Base-by-base conservation (phyloP, 2,797 vertebrate species). In the Syngnathus acus region DNA sequence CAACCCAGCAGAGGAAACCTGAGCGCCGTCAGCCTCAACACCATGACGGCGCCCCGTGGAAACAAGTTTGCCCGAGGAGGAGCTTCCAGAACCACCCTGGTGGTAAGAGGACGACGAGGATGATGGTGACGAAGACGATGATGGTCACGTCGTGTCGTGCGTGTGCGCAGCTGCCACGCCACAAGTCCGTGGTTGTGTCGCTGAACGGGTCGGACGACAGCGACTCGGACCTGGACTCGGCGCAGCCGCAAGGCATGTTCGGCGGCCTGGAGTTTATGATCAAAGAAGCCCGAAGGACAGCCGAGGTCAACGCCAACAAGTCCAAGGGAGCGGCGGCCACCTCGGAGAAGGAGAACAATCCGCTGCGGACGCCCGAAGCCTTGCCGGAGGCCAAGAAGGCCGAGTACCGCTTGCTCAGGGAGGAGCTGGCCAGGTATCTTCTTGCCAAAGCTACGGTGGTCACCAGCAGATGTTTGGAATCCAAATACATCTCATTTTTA, bases 261-360 rank as follows among this genome's bases (percentile, higher is more conserved):
- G 96, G 96, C 75, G 95, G 96, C 21, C 89, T 99, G 74, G 97
- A 99, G 86, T 96, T 93, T 67, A 99, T 99, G 97, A 99, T 99
- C 81, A 97, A 95, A 87, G 97, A 99, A 86, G 97, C 96, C 68
- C 89, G 97, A 67, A 90, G 97, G 84, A 97, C 93, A 0, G 97
- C 92, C 21, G 97, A 99, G 93, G 97, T 98, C 81, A 77, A 98
- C 95, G 96, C 96, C 4, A 90, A 95, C 17, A 98, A 95, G 87
- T 93, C 95, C 0, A 96, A 95, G 86, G 85, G 84, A 1, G 89
- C 90, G 16, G 47, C 17, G 16, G 47, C 16, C 5, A 48, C 47
- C 16, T 91, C 92, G 5, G 96, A 98, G 84, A 98, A 99, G 85
- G 97, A 99, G 90, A 99, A 98, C 81, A 93, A 97, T 85, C 96